phyloP scores from a whole-genome alignment of 2,888 invertebrate genomes.

The Euclidia mi region DNA sequence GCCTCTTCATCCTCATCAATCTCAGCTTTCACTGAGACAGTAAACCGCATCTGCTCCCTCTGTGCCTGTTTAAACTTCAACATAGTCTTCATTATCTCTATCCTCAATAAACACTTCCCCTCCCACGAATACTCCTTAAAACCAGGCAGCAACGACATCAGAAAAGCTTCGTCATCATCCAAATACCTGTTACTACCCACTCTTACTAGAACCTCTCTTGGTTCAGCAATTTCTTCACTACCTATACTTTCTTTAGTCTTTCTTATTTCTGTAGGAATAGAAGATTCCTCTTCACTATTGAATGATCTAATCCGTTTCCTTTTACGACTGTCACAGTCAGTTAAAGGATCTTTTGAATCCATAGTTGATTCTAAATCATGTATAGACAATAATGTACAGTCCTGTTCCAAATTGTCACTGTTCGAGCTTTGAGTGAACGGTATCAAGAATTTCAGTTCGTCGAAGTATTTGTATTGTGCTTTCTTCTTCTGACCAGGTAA shows the following conservation, averaged over 20 bases:
- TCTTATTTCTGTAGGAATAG: too few species aligned
- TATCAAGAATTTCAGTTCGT: background rate
- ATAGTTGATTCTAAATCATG: background rate
- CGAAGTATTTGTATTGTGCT: slow-evolving; percentile 8
- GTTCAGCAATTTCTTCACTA: too few species aligned
- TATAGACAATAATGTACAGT: background rate
- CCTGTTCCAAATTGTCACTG: background rate
- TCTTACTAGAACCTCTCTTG: background rate
- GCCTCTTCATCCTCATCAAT: background rate
- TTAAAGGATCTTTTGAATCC: slow-evolving; percentile 1
- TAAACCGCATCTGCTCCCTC: background rate
- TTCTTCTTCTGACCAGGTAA: background rate
- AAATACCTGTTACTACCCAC: background rate
- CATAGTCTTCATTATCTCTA: slow-evolving; percentile 19
- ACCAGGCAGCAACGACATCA: slow-evolving; percentile 7
- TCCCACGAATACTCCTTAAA: slow-evolving; percentile 7
- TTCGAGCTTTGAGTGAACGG: slow-evolving; percentile 1
- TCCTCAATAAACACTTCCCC: slow-evolving; percentile 14
- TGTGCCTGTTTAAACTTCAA: slow-evolving; percentile 10
- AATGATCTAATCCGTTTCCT: background rate
- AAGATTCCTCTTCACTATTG: background rate
- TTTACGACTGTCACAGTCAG: background rate
- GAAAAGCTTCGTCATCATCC: slow-evolving; percentile 14
- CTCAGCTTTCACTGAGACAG: slow-evolving; percentile 1
- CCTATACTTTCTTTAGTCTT: too few species aligned